phyloP scores from a whole-genome alignment of 2,113 vertebrate genomes.

The Menura novaehollandiae region DNA sequence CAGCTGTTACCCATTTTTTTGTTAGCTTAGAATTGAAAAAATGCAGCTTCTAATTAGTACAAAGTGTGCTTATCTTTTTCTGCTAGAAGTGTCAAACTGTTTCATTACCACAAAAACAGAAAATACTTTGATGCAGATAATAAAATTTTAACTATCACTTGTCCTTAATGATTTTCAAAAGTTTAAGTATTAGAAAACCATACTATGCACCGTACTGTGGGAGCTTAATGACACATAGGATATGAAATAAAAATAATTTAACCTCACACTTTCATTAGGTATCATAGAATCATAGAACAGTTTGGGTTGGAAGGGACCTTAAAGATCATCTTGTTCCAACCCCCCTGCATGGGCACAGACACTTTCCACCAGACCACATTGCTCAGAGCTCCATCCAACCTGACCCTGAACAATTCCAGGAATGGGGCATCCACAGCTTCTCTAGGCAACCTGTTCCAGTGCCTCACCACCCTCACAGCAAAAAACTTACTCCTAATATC shows the following conservation, averaged over 20 bases:
- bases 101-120: background rate
- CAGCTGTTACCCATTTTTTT: conserved; percentile 51
- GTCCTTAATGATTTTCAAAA: background rate
- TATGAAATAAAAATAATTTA: background rate
- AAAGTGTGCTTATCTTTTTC: background rate
- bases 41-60: conserved; percentile 42
- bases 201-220: background rate
- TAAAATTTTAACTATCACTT: conserved; percentile 13
- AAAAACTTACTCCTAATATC: fast-evolving
- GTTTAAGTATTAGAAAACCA: background rate
- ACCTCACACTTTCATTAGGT: background rate
- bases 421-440: background rate
- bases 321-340: background rate
- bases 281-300: background rate
- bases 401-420: background rate
- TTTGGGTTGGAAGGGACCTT: background rate
- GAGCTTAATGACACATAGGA: background rate
- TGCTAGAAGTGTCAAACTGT: conserved; percentile 34
- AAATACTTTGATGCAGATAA: background rate
- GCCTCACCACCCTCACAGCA: background rate
- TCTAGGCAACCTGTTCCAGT: background rate
- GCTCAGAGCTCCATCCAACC: background rate
- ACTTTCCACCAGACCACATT: background rate
- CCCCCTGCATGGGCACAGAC: fast-evolving
- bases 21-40: conserved; percentile 24